Base-by-base conservation (phyloP, 2,888 invertebrate genomes). In the Dichetophora obliterata region DNA sequence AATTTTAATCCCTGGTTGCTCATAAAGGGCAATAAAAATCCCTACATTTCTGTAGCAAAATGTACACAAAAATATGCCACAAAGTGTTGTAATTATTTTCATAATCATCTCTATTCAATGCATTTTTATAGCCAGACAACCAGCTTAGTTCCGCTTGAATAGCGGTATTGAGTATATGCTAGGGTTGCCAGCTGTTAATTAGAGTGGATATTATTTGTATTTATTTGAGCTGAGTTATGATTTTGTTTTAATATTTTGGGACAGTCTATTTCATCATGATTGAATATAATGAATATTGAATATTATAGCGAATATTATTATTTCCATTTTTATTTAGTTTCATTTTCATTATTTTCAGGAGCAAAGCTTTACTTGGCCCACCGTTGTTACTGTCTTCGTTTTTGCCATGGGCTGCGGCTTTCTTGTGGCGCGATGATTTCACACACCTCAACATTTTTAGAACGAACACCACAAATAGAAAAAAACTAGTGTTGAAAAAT, bases 401-500 rank as follows among this genome's bases (percentile, higher is more conserved):
- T 85, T 89, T 78, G 89, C 89, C 81, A 88, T 89, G 84, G 89
- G 89, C 72, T 89, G 89, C 83, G 89, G 89, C 72, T 88, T 88
- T 79, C 86, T 90, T 75, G 90, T 88, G 73, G 87, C 89, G 78
- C 89, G 89, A 87, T 89, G 88, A 89, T 86, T 85, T 78, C 75
- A 63, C 78, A 73, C 9, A 16, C 22, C 24, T 70, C 70, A 77
- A 61, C 74, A 52, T 65, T 57, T 27, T 57, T 66, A 22, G 57
- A 43, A 54, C 54, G n/a, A 73, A 65, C 24, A 34, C 54, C 31
- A 31, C 63, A 31, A 4, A 31, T 1, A 19, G 8, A 31, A 11
- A 43, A 43, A 43, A 43, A 43, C n/a, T 43, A 43, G 43, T 43
- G 43, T 43, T 43, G 43, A 11, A 14, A 43, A 43, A 43, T 43